Evolutionary conservation across 2,888 invertebrate species (phyloP), one percentile per base, ranked within the genome.

Genomic region (Athrips mouffetella): DNA sequence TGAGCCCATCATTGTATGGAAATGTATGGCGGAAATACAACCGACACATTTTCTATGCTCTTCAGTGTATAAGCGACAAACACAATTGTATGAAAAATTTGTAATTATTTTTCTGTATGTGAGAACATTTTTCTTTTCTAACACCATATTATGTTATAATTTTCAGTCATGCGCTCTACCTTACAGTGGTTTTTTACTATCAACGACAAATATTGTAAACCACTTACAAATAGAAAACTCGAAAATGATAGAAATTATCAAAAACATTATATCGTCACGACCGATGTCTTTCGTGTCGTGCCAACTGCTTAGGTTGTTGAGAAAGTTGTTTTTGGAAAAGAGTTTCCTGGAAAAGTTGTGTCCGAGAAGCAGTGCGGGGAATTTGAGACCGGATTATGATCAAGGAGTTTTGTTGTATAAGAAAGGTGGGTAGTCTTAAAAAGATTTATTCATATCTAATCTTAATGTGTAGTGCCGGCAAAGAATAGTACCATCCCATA

Each of bases 351-450:
- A 55, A 1, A 45, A 46, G 0, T 58, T 80, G 10, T 87, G 87
- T 49, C 61, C 67, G 0, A 65, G 68, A 1, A 61, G 58, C 4
- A 60, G 54, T 1, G 51, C 50, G 1, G 80, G 78, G 0, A 81
- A 85, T 47, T 52, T 87, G 18, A 81, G 70, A 57, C 50, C 70
- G 50, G 87, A 89, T 57, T 79, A 80, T 58, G 83, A 85, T 45
- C 86, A 87, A 63, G 88, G 88, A 0, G 80, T 87, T 1, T 50
- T 84, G 50, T 55, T 84, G 47, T 88, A 73, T 63, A 85, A 69
- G 39, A 80, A 77, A 73, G 83, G 87, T 87, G 55, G 41, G 57
- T 52, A 16, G 16, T 18, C 10, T 5, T 10, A 27, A 7, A 27
- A 27, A 10, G 7, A 8, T 27, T 7, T 27, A 11, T 2, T 15